Conservation (phyloP, 2,888 invertebrate genomes). For the Papilio demoleus region DNA sequence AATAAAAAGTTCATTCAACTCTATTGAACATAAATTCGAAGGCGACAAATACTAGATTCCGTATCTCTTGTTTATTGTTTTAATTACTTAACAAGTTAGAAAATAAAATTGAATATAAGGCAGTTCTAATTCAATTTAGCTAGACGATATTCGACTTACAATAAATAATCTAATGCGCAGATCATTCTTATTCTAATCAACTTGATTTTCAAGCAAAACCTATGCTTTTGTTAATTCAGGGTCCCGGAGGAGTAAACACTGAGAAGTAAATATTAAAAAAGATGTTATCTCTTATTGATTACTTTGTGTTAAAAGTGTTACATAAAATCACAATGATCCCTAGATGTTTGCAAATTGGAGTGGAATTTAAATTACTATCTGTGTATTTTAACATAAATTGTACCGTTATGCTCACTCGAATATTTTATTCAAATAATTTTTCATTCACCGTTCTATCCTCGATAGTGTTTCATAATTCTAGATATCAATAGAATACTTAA, state of each 20-base stretch:
- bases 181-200: no score
- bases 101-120: no score
- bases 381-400: constrained; percentile 9
- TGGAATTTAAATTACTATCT: constrained; percentile 7
- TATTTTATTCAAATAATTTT: constrained; percentile 20
- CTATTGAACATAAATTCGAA: constrained; percentile 16
- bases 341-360: constrained; percentile 4
- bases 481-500: constrained; percentile 3
- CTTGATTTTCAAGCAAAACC: no score
- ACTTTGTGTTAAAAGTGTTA: neutral
- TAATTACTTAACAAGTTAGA: neutral
- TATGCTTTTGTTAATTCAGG: no score
- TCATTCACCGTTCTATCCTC: constrained; percentile 18
- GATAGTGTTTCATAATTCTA: constrained; percentile 4
- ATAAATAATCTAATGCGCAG: no score
- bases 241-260: no score
- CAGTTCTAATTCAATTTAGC: neutral
- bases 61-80: neutral
- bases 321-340: constrained; percentile 1
- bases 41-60: constrained; percentile 17
- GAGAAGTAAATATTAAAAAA: no score
- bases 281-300: neutral
- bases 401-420: constrained; percentile 21
- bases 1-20: constrained; percentile 32
- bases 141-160: neutral